These are phyloP conservation scores for Penaeus vannamei DNA, from an alignment of 1,140 invertebrate species.

Conservation along the genomic window DNA sequence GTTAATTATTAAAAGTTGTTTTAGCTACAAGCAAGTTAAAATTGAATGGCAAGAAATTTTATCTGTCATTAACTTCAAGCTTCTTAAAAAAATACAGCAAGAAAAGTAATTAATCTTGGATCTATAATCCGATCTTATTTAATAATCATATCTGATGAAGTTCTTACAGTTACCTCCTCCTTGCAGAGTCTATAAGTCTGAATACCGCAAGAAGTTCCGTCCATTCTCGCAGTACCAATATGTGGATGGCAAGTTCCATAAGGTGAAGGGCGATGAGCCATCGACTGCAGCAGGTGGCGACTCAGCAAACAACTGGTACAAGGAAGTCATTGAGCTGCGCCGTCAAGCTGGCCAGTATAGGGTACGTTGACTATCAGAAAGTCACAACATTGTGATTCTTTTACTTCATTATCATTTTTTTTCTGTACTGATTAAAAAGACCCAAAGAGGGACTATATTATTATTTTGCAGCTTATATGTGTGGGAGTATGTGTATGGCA, in stretches of 20 bases:
- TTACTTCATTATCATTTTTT: not conserved
- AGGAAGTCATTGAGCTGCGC: slow-evolving; percentile 87
- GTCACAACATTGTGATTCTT: not conserved
- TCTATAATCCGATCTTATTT: not conserved
- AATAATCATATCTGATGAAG: not conserved
- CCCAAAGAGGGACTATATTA: not conserved
- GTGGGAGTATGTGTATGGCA: too few species aligned
- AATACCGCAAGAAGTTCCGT: slow-evolving; percentile 86
- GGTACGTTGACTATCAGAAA: slow-evolving; percentile 73
- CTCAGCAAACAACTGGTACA: slow-evolving; percentile 79
- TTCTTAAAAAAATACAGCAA: too few species aligned
- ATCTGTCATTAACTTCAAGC: too few species aligned
- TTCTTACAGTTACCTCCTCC: not conserved
- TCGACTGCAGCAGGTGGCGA: slow-evolving; percentile 30
- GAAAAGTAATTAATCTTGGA: too few species aligned
- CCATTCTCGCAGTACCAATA: slow-evolving; percentile 86
- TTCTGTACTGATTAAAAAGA: not conserved
- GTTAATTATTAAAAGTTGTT: too few species aligned
- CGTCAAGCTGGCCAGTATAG: slow-evolving; percentile 94
- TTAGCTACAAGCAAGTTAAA: too few species aligned
- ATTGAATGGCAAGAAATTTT: too few species aligned
- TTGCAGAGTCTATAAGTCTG: slow-evolving; percentile 76
- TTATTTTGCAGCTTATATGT: too few species aligned
- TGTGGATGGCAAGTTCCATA: slow-evolving; percentile 81
- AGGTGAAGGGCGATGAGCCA: slow-evolving; percentile 75